Evolutionary conservation across 2,113 vertebrate species (phyloP).

Genomic region (Oplegnathus fasciatus): DNA sequence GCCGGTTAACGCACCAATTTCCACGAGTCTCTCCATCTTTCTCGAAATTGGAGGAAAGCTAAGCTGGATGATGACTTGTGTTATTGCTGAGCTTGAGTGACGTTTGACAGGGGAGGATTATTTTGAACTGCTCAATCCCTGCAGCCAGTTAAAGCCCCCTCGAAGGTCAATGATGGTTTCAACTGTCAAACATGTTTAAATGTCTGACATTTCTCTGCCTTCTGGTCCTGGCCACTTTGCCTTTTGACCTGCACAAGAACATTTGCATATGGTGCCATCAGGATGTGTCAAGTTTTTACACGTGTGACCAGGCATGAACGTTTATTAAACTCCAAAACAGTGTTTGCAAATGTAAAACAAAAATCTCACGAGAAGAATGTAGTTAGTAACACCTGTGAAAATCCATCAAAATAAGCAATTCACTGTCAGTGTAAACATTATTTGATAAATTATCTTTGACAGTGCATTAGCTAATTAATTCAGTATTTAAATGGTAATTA

Average conservation of each 20-base stretch:
- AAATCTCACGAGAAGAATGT: neutral
- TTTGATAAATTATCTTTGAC: neutral
- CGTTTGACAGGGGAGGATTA: conserved; percentile 84
- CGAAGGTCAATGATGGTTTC: conserved; percentile 84
- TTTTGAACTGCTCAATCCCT: conserved; percentile 81
- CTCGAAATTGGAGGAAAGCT: conserved; percentile 74
- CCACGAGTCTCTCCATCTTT: conserved; percentile 69
- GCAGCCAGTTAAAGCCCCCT: conserved; percentile 78
- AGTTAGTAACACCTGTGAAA: neutral
- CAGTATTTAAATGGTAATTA: neutral
- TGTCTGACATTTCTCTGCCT: conserved; percentile 70
- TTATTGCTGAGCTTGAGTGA: conserved; percentile 84
- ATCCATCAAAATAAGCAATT: neutral
- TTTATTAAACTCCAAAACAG: neutral
- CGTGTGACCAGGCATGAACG: conserved; percentile 22
- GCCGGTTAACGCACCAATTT: conserved; percentile 79
- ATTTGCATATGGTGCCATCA: conserved; percentile 65
- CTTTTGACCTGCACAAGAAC: conserved; percentile 66
- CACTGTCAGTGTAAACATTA: neutral
- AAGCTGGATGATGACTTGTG: conserved; percentile 82
- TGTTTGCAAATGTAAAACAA: neutral
- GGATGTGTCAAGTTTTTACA: conserved; percentile 41
- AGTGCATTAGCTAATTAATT: neutral
- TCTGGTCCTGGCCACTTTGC: conserved; percentile 50
- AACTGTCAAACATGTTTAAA: conserved; percentile 79